These are phyloP conservation scores for Eucidaris tribuloides DNA, from an alignment of 35 echinoderm and acorn worm species.

Conservation along the genomic window DNA sequence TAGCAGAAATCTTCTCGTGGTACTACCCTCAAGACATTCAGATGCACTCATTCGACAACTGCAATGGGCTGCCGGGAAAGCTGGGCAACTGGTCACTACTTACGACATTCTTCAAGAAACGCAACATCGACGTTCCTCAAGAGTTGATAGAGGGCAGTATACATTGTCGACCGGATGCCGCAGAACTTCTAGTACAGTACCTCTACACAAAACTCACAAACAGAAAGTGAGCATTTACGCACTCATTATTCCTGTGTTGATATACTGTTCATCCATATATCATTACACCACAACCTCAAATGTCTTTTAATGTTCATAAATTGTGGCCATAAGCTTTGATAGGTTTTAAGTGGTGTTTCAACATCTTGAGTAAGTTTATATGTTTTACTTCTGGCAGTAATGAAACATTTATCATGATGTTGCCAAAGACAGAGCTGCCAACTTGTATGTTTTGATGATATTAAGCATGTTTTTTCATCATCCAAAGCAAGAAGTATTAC, in stretches of 20 bases:
- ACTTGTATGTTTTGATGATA: too few relatives aligned
- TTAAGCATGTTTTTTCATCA: too few relatives aligned
- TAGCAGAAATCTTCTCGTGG: constrained; percentile 98
- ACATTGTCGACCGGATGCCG: constrained; percentile 92
- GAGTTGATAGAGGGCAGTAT: constrained; percentile 87
- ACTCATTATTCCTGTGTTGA: background rate
- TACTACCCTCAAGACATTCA: constrained; percentile 96
- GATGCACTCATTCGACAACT: constrained; percentile 93
- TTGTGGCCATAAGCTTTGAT: too few relatives aligned
- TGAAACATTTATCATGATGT: too few relatives aligned
- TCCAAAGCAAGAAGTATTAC: too few relatives aligned
- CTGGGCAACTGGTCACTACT: constrained; percentile 96
- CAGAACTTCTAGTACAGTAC: constrained; percentile 88
- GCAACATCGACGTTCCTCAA: constrained; percentile 68
- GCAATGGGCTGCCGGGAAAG: constrained; percentile 79
- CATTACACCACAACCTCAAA: too few relatives aligned
- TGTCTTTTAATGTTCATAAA: too few relatives aligned
- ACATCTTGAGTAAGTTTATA: too few relatives aligned
- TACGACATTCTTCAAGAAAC: constrained; percentile 89
- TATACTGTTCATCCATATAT: too few relatives aligned
- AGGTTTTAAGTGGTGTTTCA: too few relatives aligned
- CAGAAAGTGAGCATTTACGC: constrained; percentile 74
- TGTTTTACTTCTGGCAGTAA: too few relatives aligned
- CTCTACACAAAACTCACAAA: constrained; percentile 96
- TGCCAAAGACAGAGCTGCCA: too few relatives aligned